A percentile compares a stretch with the other conserved stretches of the same genome.
phyloP scores from a whole-genome alignment of 1,140 invertebrate genomes.

The Leptinotarsa defecta region DNA sequence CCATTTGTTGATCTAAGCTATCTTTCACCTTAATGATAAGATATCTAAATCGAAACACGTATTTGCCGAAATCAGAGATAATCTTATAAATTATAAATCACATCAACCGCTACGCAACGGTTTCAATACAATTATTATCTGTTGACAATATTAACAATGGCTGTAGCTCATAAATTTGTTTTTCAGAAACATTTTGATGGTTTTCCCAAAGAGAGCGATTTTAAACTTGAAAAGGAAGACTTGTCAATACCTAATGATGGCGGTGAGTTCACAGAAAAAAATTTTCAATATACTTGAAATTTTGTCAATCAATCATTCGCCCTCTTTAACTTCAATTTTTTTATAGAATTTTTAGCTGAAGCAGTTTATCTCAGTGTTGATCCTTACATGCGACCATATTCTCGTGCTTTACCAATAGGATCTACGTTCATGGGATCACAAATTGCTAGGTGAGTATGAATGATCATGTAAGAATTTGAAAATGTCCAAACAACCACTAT shows the following conservation, averaged over 20 bases:
- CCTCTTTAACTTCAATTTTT: neutral
- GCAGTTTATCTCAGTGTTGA: conserved; percentile 73
- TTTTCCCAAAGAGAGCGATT: conserved; percentile 66
- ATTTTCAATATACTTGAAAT: no score
- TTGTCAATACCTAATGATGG: conserved; percentile 65
- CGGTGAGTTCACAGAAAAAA: conserved; percentile 51
- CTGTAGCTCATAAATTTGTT: conserved; percentile 65
- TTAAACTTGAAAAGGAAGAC: conserved; percentile 67
- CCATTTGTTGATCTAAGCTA: no score
- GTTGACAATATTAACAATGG: conserved; percentile 49
- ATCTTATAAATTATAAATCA: no score
- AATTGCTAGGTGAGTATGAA: conserved; percentile 34
- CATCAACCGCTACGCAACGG: no score
- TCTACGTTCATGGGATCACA: conserved; percentile 32
- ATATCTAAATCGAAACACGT: no score
- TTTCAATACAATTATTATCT: no score
- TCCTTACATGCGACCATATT: conserved; percentile 70
- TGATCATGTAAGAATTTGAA: neutral
- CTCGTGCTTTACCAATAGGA: conserved; percentile 32
- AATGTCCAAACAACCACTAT: no score
- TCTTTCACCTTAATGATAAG: no score
- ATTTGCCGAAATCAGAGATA: no score
- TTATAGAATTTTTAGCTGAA: conserved; percentile 64
- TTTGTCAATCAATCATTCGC: neutral
- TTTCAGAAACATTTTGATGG: conserved; percentile 66